Conservation (phyloP, 2,113 vertebrate species). For the Lutjanus erythropterus region DNA sequence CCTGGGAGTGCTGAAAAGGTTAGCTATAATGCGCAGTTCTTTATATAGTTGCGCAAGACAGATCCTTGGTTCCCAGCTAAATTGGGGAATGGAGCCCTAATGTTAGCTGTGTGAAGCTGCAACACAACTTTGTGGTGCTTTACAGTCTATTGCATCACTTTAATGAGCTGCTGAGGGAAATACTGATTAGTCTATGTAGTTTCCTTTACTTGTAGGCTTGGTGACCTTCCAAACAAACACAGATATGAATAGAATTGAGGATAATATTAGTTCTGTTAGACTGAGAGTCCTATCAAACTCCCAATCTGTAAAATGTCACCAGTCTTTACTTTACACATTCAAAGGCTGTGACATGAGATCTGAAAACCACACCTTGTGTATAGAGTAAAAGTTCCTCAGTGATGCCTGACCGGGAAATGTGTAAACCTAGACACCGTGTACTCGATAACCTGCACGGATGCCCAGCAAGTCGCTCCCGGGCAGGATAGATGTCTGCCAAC, state of each 20-base stretch:
- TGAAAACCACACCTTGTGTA: conserved; percentile 29
- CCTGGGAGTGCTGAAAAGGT: conserved; percentile 76
- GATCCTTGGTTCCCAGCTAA: conserved; percentile 65
- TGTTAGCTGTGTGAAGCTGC: conserved; percentile 51
- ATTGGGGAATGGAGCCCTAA: conserved; percentile 56
- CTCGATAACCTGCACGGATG: conserved; percentile 43
- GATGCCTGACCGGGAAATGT: conserved; percentile 72
- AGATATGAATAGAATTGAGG: conserved; percentile 37
- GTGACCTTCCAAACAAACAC: conserved; percentile 57
- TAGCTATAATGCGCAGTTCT: conserved; percentile 79
- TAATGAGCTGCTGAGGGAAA: conserved; percentile 48
- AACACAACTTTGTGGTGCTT: conserved; percentile 62
- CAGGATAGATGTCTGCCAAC: conserved; percentile 54
- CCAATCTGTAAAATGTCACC: conserved; percentile 13
- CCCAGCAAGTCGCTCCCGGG: conserved; percentile 40
- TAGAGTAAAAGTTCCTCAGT: conserved; percentile 50
- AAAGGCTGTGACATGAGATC: conserved; percentile 35
- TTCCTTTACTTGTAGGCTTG: conserved; percentile 34
- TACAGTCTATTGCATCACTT: conserved; percentile 84
- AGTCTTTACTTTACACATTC: background rate
- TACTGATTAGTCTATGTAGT: conserved; percentile 29
- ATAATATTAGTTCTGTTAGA: background rate
- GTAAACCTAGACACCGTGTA: conserved; percentile 65
- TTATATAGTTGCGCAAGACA: conserved; percentile 81
- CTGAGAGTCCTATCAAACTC: background rate